Percentiles rank a stretch among this genome's conserved stretches.
Conservation (phyloP, 2,888 invertebrate genomes). For the Pegoplata infirma region DNA sequence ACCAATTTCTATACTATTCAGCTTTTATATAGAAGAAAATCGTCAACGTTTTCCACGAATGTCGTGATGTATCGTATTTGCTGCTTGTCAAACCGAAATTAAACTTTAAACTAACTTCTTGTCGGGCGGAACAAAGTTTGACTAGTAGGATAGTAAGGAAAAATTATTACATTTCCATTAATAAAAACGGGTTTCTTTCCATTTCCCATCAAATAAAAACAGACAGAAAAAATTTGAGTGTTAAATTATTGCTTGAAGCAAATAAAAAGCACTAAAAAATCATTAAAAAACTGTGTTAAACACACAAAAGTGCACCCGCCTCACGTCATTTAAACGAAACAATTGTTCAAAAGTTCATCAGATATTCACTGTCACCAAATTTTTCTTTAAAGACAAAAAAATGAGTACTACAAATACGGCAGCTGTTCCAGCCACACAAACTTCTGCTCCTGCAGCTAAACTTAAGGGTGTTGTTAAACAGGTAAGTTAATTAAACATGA, state of each 20-base stretch:
- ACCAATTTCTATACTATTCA: not conserved
- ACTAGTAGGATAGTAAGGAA: conserved; percentile 47
- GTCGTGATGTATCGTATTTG: conserved; percentile 46
- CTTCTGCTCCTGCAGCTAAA: conserved; percentile 69
- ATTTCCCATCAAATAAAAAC: conserved; percentile 33
- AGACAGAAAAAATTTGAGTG: conserved; percentile 31
- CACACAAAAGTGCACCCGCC: conserved; percentile 52
- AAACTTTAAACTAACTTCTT: too few relatives aligned
- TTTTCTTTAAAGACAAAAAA: conserved; percentile 66
- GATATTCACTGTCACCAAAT: conserved; percentile 65
- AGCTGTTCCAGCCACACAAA: conserved; percentile 72
- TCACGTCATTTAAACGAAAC: conserved; percentile 23
- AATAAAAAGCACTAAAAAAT: conserved; percentile 26
- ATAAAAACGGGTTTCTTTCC: conserved; percentile 48
- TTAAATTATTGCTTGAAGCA: conserved; percentile 36
- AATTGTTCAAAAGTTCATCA: conserved; percentile 42
- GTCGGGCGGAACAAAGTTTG: conserved; percentile 64
- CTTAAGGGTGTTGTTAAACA: conserved; percentile 77
- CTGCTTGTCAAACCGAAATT: conserved; percentile 65
- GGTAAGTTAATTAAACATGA: conserved; percentile 69
- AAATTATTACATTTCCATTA: conserved; percentile 42
- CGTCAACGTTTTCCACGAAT: conserved; percentile 55
- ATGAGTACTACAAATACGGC: conserved; percentile 73
- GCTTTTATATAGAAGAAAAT: conserved; percentile 17
- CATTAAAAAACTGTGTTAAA: conserved; percentile 21